These are phyloP conservation scores for Gymnothorax reevesii DNA, from an alignment of 2,797 vertebrate species.

Conservation along the genomic window DNA sequence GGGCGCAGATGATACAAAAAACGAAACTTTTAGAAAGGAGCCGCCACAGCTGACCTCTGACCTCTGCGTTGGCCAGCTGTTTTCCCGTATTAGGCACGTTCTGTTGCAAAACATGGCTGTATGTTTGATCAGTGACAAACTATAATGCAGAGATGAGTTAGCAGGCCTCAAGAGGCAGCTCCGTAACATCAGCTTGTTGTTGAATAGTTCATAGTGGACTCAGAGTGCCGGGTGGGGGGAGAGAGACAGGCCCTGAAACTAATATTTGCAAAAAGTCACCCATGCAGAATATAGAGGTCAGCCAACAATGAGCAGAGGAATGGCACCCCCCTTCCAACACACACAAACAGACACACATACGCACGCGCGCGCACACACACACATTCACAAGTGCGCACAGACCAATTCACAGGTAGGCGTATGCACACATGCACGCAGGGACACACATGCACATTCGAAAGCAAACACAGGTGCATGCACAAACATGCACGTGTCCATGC, in stretches of 20 bases:
- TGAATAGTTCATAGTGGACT: slow-evolving; percentile 69
- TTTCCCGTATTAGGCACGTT: slow-evolving; percentile 70
- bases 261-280: slow-evolving; percentile 72
- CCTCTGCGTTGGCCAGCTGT: slow-evolving; percentile 68
- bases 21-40: neutral
- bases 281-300: slow-evolving; percentile 59
- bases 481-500: neutral
- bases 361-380: slow-evolving; percentile 34
- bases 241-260: slow-evolving; percentile 66
- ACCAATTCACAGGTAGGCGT: neutral
- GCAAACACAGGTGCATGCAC: neutral
- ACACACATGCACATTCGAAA: neutral
- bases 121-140: slow-evolving; percentile 75
- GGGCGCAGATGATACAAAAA: neutral
- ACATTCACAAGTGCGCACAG: slow-evolving; percentile 16
- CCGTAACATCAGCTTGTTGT: slow-evolving; percentile 65
- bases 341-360: slow-evolving; percentile 18
- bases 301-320: slow-evolving; percentile 5
- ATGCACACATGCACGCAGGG: neutral
- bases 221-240: slow-evolving; percentile 62
- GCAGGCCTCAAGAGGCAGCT: slow-evolving; percentile 58
- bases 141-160: slow-evolving; percentile 66
- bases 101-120: slow-evolving; percentile 69
- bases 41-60: slow-evolving; percentile 53
- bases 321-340: slow-evolving; percentile 15